phyloP scores from a whole-genome alignment of 2,797 vertebrate genomes.

The Betta splendens region DNA sequence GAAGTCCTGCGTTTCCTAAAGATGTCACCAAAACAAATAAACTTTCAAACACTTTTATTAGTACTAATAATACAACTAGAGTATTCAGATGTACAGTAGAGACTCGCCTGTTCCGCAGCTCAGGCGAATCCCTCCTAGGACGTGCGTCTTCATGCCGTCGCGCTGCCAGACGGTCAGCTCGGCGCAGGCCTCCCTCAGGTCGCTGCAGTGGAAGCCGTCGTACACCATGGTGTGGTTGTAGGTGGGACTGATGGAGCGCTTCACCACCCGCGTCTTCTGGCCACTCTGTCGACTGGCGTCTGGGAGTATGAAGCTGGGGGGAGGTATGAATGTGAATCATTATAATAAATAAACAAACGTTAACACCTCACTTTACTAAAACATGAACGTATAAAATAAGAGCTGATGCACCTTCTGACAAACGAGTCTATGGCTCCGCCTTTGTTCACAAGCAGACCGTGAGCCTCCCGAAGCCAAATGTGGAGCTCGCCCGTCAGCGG shows the following conservation, averaged over 20 bases:
- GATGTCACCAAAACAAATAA: background rate
- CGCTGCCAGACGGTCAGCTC: slow-evolving; percentile 91
- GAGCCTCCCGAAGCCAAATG: slow-evolving; percentile 94
- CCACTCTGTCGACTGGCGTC: slow-evolving; percentile 89
- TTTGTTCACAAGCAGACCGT: slow-evolving; percentile 86
- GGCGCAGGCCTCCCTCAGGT: slow-evolving; percentile 90
- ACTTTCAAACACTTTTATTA: background rate
- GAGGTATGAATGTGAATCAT: background rate
- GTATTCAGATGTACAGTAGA: background rate
- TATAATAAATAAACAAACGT: too few species aligned
- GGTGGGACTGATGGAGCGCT: slow-evolving; percentile 85
- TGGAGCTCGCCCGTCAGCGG: slow-evolving; percentile 93
- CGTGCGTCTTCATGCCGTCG: slow-evolving; percentile 77
- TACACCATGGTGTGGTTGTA: slow-evolving; percentile 99
- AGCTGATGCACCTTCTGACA: slow-evolving; percentile 86
- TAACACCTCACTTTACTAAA: too few species aligned
- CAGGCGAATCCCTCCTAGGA: slow-evolving; percentile 89
- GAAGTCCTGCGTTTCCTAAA: background rate
- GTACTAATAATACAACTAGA: background rate
- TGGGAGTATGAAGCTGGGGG: slow-evolving; percentile 89
- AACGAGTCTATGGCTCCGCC: slow-evolving; percentile 85
- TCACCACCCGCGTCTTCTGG: slow-evolving; percentile 89
- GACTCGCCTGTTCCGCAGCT: slow-evolving; percentile 89
- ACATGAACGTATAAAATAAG: slow-evolving; percentile 2
- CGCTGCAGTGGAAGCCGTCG: slow-evolving; percentile 89